Evolutionary conservation across 1,140 invertebrate genomes (phyloP).

Genomic region (Papilio helenus): DNA sequence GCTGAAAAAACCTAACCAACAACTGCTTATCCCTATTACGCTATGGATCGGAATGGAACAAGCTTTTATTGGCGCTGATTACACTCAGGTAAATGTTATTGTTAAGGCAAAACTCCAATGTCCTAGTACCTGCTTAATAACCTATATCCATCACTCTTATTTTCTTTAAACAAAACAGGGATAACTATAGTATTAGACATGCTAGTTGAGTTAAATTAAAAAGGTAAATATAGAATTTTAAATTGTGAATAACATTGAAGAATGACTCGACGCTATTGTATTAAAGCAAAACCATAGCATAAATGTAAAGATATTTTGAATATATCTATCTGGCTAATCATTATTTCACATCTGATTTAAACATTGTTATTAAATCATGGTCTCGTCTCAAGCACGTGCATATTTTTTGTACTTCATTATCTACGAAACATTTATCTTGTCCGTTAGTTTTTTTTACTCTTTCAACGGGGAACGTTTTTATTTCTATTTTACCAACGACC

Average conservation of each 20-base stretch:
- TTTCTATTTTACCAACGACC: constrained; percentile 12
- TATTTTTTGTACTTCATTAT: constrained; percentile 25
- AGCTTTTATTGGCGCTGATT: constrained; percentile 97
- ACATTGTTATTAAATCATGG: neutral
- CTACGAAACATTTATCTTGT: constrained; percentile 22
- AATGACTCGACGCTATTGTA: neutral
- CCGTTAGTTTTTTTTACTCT: constrained; percentile 23
- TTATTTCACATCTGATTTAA: constrained; percentile 4
- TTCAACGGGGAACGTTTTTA: constrained; percentile 4
- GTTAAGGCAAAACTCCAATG: too few species aligned
- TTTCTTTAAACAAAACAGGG: too few species aligned
- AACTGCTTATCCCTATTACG: constrained; percentile 96
- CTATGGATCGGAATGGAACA: constrained; percentile 99
- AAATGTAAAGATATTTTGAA: neutral
- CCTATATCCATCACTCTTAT: too few species aligned
- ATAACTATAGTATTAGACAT: too few species aligned
- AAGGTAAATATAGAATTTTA: too few species aligned
- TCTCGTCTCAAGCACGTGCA: constrained; percentile 13
- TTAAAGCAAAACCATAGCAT: neutral
- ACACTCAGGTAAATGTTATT: constrained; percentile 89
- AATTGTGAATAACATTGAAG: too few species aligned
- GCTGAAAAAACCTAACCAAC: constrained; percentile 94
- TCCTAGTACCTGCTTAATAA: too few species aligned
- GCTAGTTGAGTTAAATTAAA: too few species aligned
- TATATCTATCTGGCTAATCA: neutral